phyloP scores from a whole-genome alignment of 2,888 invertebrate species.

The Drosophila bunnanda region DNA sequence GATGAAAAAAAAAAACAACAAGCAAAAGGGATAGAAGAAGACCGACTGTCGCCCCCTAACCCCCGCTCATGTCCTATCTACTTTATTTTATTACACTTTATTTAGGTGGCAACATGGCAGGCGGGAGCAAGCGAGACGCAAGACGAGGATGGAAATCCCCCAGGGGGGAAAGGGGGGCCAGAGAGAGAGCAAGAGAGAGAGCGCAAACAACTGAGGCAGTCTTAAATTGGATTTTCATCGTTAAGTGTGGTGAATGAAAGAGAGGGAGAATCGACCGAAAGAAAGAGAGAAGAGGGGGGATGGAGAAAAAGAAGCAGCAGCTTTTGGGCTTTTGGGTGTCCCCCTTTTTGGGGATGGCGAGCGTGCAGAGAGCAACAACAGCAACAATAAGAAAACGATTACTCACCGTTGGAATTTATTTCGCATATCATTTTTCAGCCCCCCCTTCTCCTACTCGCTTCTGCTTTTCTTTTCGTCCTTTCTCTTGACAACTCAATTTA shows the following conservation, averaged over 20 bases:
- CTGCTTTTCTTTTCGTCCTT: neutral
- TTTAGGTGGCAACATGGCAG: slow-evolving; percentile 50
- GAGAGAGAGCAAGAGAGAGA: slow-evolving; percentile 47
- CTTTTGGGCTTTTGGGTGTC: slow-evolving; percentile 70
- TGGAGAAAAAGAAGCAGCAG: slow-evolving; percentile 5
- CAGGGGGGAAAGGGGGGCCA: slow-evolving; percentile 2
- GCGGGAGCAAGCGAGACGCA: slow-evolving; percentile 38
- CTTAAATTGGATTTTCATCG: slow-evolving; percentile 83
- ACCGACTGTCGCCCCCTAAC: slow-evolving; percentile 3
- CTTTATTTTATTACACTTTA: slow-evolving; percentile 83
- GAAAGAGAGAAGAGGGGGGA: slow-evolving; percentile 16
- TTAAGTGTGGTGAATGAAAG: slow-evolving; percentile 62
- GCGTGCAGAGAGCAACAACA: slow-evolving; percentile 25
- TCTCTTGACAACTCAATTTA: slow-evolving; percentile 84
- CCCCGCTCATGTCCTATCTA: slow-evolving; percentile 57
- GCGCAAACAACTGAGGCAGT: slow-evolving; percentile 65
- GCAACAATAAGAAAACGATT: slow-evolving; percentile 77
- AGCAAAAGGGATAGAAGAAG: slow-evolving; percentile 8
- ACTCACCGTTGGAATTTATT: slow-evolving; percentile 85
- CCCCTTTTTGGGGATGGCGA: slow-evolving; percentile 9
- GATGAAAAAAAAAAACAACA: slow-evolving; percentile 12
- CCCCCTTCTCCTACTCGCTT: neutral
- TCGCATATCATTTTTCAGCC: slow-evolving; percentile 83
- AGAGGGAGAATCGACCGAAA: slow-evolving; percentile 25
- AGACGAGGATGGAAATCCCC: slow-evolving; percentile 22